phyloP scores from a whole-genome alignment of 2,797 vertebrate genomes.

The Dromococcyx pavoninus region DNA sequence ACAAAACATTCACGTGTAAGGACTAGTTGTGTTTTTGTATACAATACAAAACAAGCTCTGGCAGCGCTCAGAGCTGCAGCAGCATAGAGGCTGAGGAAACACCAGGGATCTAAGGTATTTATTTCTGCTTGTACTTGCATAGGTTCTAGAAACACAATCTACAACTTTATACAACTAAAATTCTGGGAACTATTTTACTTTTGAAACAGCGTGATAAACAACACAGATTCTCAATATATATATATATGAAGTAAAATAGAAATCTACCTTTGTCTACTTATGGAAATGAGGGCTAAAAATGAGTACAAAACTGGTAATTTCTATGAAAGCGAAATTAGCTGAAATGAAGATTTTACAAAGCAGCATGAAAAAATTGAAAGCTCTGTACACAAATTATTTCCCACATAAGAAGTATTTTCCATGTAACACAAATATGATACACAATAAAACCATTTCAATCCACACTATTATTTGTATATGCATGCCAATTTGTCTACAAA shows the following conservation, averaged over 20 bases:
- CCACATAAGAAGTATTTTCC: not conserved
- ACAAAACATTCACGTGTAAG: not conserved
- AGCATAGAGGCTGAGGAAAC: not conserved
- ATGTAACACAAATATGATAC: not conserved
- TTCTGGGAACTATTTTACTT: not conserved
- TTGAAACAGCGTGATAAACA: not conserved
- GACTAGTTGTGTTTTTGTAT: not conserved
- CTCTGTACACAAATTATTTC: not conserved
- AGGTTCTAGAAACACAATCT: not conserved
- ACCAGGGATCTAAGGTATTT: not conserved
- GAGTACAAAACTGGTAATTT: not conserved
- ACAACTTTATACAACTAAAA: not conserved
- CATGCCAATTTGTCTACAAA: not conserved
- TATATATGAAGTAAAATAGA: not conserved
- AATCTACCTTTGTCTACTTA: not conserved
- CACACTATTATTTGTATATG: accelerated
- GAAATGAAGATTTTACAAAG: not conserved
- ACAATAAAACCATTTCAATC: not conserved
- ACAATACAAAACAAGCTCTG: not conserved
- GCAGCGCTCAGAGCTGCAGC: not conserved
- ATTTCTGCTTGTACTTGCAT: not conserved
- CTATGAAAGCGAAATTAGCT: not conserved
- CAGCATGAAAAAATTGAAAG: not conserved
- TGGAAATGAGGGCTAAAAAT: not conserved
- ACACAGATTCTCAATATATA: not conserved